Base-by-base conservation (phyloP, 1,140 invertebrate species). In the Coenobita brevimanus region DNA sequence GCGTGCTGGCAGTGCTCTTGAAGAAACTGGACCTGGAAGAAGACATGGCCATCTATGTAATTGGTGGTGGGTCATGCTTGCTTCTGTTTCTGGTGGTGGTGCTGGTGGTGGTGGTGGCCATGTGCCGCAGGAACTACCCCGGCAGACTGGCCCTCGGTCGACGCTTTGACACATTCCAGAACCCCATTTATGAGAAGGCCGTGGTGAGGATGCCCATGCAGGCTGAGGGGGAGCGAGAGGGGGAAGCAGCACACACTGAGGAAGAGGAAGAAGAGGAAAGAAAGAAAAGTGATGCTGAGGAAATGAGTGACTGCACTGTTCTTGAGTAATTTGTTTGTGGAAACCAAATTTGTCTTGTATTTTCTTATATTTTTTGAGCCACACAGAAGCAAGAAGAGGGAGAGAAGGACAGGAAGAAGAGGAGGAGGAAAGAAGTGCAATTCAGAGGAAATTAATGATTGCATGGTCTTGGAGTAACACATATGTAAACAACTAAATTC, bases 101-200 rank as follows among this genome's bases (percentile, higher is more conserved):
- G 57, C 17, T 76, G 4, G 81, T 89, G 17, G 82, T 83, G n/a
- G 81, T 60, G 36, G 60, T 89, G 3, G 57, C 90, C 21, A 30
- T 91, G 64, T 93, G 92, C 80, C 88, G 92, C 2, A 91, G 91
- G 46, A 92, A 91, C 64, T 92, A 92, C 83, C 92, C 93, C 2
- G 92, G 92, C 13, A 83, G 93, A 57, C 92, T 92, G 90, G 91
- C 91, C 0, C 83, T 93, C 10, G 92, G 92, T 17, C 83, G 92
- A 27, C 92, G 92, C 36, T 93, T 93, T 89, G 92, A 89, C 50
- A 92, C 92, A 27, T 93, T 93, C 85, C 91, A 92, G 43, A 93
- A 93, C 81, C 93, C 93, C 13, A 90, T 91, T 36, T 93, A 92
- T 73, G 89, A 86, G 67, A 91, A 91, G 78, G 90, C 79, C 27